These are phyloP conservation scores for Eilema caniola DNA, from an alignment of 2,888 invertebrate genomes.

Conservation along the genomic window DNA sequence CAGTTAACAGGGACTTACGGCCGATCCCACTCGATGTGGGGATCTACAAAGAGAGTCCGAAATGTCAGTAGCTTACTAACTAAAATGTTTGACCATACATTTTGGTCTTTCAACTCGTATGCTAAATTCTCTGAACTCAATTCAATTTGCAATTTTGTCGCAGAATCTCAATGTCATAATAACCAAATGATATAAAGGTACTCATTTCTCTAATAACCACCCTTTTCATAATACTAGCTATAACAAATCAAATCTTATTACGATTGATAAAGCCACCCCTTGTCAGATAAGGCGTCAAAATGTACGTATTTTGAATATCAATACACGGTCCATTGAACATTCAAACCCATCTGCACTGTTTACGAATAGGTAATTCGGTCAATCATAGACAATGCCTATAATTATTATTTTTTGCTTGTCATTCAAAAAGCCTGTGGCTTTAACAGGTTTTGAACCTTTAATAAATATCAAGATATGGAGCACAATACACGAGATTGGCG, in stretches of 20 bases:
- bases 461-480: constrained; percentile 41
- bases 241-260: background rate
- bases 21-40: constrained; percentile 58
- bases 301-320: constrained; percentile 35
- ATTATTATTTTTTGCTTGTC: background rate
- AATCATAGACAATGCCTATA: constrained; percentile 18
- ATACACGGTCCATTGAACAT: constrained; percentile 38
- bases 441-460: constrained; percentile 20
- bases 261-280: constrained; percentile 23
- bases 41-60: constrained; percentile 63
- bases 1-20: constrained; percentile 69
- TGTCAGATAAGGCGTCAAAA: constrained; percentile 37
- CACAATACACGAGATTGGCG: constrained; percentile 70
- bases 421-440: background rate
- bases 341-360: constrained; percentile 17
- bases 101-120: constrained; percentile 39
- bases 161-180: background rate
- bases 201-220: background rate
- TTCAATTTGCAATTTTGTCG: background rate
- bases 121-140: constrained; percentile 15
- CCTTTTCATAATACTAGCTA: background rate
- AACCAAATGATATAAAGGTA: background rate
- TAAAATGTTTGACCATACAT: constrained; percentile 62
- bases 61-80: constrained; percentile 70
- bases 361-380: constrained; percentile 9